Evolutionary conservation across 2,113 vertebrate species (phyloP).

Genomic region (Ailurus styani): DNA sequence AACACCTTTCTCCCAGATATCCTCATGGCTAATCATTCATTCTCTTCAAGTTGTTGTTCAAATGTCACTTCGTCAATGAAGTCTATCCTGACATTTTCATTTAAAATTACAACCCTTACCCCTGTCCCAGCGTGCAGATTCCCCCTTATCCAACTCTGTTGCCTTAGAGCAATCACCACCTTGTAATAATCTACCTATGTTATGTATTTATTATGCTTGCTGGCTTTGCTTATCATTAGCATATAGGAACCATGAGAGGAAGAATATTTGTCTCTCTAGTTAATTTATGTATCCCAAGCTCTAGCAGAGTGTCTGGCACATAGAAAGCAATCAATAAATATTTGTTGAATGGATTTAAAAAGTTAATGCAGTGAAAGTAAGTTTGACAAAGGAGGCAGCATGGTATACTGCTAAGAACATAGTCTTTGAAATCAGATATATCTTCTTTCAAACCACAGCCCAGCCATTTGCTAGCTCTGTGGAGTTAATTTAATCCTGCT

Average conservation of each 20-base stretch:
- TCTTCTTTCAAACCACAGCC: background rate
- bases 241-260: background rate
- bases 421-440: background rate
- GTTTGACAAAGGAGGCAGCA: background rate
- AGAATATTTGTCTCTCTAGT: background rate
- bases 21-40: background rate
- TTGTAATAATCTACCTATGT: background rate
- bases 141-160: background rate
- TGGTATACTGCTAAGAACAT: background rate
- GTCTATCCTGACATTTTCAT: background rate
- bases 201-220: background rate
- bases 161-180: background rate
- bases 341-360: background rate
- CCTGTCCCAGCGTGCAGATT: background rate
- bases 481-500: background rate
- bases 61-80: background rate
- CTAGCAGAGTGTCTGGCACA: background rate
- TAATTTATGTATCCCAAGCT: background rate
- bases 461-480: background rate
- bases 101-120: background rate
- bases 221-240: background rate
- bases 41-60: background rate
- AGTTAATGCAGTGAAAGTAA: background rate
- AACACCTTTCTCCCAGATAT: background rate
- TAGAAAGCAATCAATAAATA: background rate